These are phyloP conservation scores for Ophiothrix spiculata DNA, from an alignment of 35 echinoderm and acorn worm genomes.

Conservation along the genomic window DNA sequence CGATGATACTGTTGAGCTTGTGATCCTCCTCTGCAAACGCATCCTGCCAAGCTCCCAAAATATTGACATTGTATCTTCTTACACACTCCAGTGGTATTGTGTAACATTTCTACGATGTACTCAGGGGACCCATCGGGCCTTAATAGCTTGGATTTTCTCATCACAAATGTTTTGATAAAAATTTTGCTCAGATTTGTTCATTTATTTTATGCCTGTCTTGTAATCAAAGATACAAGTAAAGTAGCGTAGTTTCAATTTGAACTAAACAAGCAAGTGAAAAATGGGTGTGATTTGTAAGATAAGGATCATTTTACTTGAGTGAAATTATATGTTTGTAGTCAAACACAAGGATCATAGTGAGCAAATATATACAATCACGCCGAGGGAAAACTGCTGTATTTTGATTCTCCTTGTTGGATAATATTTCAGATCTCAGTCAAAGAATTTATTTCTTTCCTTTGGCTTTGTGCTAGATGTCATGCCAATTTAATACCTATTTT, in stretches of 20 bases:
- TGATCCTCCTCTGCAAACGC: slow-evolving; percentile 3
- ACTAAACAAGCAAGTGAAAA: not conserved
- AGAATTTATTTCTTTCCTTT: not conserved
- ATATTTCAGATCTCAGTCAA: not conserved
- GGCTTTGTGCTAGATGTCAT: slow-evolving; percentile 6
- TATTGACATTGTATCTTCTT: slow-evolving; percentile 8
- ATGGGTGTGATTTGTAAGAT: not conserved
- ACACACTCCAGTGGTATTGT: slow-evolving; percentile 8
- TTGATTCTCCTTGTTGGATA: not conserved
- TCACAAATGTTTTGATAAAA: slow-evolving; percentile 12
- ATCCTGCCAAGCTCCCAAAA: not conserved
- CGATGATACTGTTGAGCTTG: not conserved
- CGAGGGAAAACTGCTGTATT: not conserved
- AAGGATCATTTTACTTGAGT: not conserved
- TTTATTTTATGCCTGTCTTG: not conserved
- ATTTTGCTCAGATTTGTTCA: slow-evolving; percentile 1
- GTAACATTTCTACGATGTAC: not conserved
- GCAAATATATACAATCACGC: not conserved
- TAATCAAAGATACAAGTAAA: not conserved
- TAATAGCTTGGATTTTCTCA: slow-evolving; percentile 12
- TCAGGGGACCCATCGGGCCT: slow-evolving; percentile 2
- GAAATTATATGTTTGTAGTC: not conserved
- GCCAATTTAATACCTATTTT: slow-evolving; percentile 11
- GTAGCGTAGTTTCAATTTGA: not conserved
- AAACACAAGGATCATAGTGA: not conserved